Conservation (phyloP, 2,888 invertebrate species). For the Apamea monoglypha region DNA sequence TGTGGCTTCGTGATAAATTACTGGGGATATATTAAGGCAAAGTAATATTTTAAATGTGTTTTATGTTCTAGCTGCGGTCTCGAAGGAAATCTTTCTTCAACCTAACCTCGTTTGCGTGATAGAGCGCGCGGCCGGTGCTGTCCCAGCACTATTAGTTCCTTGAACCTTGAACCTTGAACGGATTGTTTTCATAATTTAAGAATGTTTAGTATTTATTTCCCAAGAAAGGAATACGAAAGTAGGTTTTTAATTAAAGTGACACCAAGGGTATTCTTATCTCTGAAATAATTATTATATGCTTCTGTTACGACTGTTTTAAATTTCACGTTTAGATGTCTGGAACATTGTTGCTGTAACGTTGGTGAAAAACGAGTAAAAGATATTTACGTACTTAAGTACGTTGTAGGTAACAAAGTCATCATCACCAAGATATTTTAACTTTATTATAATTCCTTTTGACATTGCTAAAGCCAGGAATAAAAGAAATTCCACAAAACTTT, state of each 20-base stretch:
- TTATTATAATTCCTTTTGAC: neutral
- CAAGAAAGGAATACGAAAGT: neutral
- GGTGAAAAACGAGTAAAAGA: neutral
- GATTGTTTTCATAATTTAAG: slow-evolving; percentile 32
- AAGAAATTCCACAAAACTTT: slow-evolving; percentile 5
- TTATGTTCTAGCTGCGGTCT: slow-evolving; percentile 59
- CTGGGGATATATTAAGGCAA: slow-evolving; percentile 28
- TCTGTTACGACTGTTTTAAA: neutral
- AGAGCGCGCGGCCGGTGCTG: slow-evolving; percentile 41
- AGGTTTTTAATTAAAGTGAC: neutral
- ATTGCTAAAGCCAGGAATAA: neutral
- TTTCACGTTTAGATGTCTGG: neutral
- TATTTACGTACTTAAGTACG: no score
- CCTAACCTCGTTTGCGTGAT: slow-evolving; percentile 67
- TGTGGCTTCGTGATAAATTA: slow-evolving; percentile 48
- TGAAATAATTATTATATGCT: neutral
- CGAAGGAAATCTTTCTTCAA: slow-evolving; percentile 68
- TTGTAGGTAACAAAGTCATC: neutral
- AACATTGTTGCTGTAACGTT: neutral
- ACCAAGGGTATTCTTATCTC: neutral
- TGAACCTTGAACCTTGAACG: slow-evolving; percentile 20
- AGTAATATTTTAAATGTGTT: slow-evolving; percentile 57
- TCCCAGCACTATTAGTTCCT: slow-evolving; percentile 40
- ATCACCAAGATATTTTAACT: neutral
- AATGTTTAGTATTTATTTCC: neutral